Percentiles rank a stretch among this genome's conserved stretches.
Conservation (phyloP, 2,113 vertebrate species). For the Emydura subglobosa region DNA sequence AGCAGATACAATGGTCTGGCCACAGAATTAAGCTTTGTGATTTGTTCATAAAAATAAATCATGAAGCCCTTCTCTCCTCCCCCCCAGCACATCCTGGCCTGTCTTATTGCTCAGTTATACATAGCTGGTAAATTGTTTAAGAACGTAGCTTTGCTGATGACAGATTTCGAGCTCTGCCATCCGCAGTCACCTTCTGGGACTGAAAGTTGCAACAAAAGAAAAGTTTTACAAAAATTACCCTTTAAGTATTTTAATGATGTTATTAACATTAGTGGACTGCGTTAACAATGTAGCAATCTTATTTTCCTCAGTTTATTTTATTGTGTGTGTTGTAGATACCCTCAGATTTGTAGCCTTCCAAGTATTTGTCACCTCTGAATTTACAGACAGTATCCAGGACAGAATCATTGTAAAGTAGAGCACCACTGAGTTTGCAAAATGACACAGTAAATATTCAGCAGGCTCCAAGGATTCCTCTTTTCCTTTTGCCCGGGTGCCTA, state of each 20-base stretch:
- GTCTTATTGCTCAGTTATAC: not conserved
- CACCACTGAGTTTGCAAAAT: not conserved
- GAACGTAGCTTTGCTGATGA: not conserved
- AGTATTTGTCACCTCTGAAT: not conserved
- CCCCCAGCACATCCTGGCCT: not conserved
- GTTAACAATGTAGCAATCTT: not conserved
- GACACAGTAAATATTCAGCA: not conserved
- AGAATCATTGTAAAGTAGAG: not conserved
- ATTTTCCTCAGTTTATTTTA: not conserved
- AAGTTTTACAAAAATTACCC: not conserved
- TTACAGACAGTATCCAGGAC: not conserved
- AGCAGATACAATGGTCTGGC: constrained; percentile 41
- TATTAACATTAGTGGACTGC: not conserved
- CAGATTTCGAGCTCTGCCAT: not conserved
- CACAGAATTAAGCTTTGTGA: constrained; percentile 50
- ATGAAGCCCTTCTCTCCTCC: not conserved
- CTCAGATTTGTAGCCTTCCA: not conserved
- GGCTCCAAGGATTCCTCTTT: not conserved
- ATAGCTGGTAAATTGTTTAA: not conserved
- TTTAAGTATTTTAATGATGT: not conserved
- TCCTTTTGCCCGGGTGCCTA: not conserved
- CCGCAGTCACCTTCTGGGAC: not conserved
- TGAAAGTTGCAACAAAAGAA: not conserved
- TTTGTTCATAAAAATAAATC: constrained; percentile 54
- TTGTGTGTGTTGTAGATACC: not conserved